These are phyloP conservation scores for Pachymerium ferrugineum DNA, from an alignment of 2,888 invertebrate genomes.

Conservation along the genomic window DNA sequence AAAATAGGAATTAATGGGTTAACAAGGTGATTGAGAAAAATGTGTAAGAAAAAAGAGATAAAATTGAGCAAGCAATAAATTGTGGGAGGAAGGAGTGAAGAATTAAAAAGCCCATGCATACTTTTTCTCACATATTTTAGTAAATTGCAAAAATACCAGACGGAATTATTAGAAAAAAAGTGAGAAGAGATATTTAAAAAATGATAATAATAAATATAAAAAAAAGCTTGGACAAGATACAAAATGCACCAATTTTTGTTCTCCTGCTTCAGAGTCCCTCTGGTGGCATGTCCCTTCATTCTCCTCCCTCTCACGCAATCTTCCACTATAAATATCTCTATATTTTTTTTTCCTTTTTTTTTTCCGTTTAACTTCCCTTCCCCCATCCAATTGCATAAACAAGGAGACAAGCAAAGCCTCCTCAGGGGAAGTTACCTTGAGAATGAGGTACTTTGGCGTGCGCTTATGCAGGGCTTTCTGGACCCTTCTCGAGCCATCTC, in stretches of 20 bases:
- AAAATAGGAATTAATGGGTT: neutral
- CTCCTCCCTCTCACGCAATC: neutral
- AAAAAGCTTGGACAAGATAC: neutral
- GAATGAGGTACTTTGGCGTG: constrained; percentile 86
- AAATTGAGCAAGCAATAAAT: constrained; percentile 35
- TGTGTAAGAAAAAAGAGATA: constrained; percentile 39
- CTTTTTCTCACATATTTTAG: neutral
- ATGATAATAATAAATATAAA: constrained; percentile 31
- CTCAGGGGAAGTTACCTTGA: constrained; percentile 69
- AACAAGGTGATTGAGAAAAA: constrained; percentile 34
- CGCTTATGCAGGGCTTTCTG: constrained; percentile 75
- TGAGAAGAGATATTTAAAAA: constrained; percentile 34
- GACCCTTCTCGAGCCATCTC: constrained; percentile 94
- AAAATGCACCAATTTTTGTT: constrained; percentile 19
- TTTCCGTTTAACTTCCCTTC: constrained; percentile 28
- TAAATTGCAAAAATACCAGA: constrained; percentile 36
- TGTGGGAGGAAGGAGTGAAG: constrained; percentile 34
- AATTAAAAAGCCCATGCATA: constrained; percentile 31
- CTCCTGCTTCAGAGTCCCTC: constrained; percentile 17
- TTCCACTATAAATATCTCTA: constrained; percentile 30
- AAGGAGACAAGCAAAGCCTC: constrained; percentile 32
- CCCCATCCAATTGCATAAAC: constrained; percentile 21
- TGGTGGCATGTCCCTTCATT: neutral
- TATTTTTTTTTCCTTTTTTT: constrained; percentile 29
- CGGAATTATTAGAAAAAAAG: constrained; percentile 33